Percentiles rank a stretch among this genome's conserved stretches.
These are phyloP conservation scores for Hololepta plana DNA, from an alignment of 2,888 invertebrate genomes.

Conservation along the genomic window DNA sequence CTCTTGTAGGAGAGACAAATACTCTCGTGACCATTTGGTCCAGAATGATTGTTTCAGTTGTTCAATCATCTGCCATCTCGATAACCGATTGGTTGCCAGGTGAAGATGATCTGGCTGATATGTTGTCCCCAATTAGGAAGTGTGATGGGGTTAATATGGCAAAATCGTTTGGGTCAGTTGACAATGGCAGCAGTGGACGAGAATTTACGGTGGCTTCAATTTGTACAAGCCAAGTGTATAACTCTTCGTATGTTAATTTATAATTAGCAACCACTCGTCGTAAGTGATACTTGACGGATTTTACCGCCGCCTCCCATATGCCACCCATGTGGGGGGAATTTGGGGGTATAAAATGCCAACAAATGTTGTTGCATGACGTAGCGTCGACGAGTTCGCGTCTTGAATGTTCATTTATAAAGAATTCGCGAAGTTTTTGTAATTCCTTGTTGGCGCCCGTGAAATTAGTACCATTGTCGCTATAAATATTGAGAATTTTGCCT, in stretches of 20 bases:
- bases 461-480: conserved; percentile 8
- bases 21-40: no score
- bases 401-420: neutral
- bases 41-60: no score
- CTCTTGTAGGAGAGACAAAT: no score
- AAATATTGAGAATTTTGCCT: conserved; percentile 7
- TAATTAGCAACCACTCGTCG: neutral
- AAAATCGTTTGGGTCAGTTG: conserved; percentile 1
- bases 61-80: no score
- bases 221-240: conserved; percentile 3
- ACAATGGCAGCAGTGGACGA: conserved; percentile 3
- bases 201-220: conserved; percentile 4
- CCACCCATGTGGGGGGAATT: conserved; percentile 3
- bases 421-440: conserved; percentile 6
- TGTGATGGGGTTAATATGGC: conserved; percentile 2
- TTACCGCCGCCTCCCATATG: conserved; percentile 3
- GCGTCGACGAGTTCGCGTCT: neutral
- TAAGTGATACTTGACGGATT: conserved; percentile 2
- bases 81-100: no score
- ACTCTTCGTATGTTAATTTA: conserved; percentile 1
- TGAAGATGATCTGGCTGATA: neutral
- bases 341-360: conserved; percentile 1
- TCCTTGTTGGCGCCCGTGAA: conserved; percentile 6
- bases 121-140: neutral
- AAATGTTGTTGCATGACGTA: neutral